These are phyloP conservation scores for Drosophila tsacasi DNA, from an alignment of 1,140 invertebrate species.

Conservation along the genomic window DNA sequence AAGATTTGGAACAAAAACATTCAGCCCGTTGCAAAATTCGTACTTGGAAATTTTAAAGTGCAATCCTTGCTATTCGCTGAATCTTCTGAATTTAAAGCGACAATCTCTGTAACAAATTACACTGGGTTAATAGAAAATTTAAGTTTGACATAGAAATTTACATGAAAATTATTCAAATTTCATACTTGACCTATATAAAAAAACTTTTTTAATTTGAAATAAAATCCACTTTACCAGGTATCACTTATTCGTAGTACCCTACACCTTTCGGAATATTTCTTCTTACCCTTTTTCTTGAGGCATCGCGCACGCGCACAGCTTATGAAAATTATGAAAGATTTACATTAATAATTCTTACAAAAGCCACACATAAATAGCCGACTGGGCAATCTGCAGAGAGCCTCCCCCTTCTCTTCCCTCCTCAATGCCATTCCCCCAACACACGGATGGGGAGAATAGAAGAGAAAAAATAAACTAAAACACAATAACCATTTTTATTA, in stretches of 20 bases:
- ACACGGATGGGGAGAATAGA: constrained; percentile 3
- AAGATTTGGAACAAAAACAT: background rate
- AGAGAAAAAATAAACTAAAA: constrained; percentile 43
- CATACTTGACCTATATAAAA: background rate
- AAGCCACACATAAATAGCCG: constrained; percentile 82
- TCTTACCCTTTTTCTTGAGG: constrained; percentile 10
- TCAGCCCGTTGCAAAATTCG: background rate
- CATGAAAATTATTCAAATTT: background rate
- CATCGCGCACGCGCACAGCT: constrained; percentile 76
- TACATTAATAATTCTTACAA: constrained; percentile 84
- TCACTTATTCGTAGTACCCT: background rate
- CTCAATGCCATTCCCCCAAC: background rate
- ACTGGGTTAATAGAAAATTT: too few species aligned
- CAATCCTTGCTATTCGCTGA: background rate
- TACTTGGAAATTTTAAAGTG: background rate
- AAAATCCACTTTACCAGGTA: background rate
- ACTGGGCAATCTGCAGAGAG: constrained; percentile 50
- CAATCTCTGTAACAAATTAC: too few species aligned
- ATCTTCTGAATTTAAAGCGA: background rate
- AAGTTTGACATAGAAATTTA: background rate
- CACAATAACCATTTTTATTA: constrained; percentile 84
- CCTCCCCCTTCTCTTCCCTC: background rate
- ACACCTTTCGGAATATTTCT: background rate
- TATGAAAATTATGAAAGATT: constrained; percentile 83
- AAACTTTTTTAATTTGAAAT: background rate